Conservation (phyloP, 2,113 vertebrate genomes). For the Stegostoma tigrinum region DNA sequence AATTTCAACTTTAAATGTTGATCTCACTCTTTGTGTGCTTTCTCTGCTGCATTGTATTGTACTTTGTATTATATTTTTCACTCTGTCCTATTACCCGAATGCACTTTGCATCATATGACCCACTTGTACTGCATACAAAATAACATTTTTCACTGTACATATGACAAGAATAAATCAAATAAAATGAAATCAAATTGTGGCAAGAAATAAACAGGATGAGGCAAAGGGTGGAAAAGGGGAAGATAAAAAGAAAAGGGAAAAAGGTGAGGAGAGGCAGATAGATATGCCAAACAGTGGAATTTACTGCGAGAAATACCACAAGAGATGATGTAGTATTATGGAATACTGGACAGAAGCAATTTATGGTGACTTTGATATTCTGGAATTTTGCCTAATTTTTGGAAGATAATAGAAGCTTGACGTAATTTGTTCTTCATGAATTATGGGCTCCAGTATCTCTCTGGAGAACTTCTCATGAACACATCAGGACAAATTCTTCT, state of each 20-base stretch:
- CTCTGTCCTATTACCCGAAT: too few relatives aligned
- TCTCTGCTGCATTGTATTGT: too few relatives aligned
- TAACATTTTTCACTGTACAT: too few relatives aligned
- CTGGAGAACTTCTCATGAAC: background rate
- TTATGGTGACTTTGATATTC: background rate
- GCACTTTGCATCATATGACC: too few relatives aligned
- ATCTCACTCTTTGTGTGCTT: too few relatives aligned
- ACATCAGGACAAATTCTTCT: background rate
- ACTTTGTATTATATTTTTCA: too few relatives aligned
- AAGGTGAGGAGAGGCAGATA: background rate
- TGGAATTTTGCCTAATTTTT: background rate
- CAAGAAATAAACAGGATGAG: background rate
- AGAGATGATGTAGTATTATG: background rate
- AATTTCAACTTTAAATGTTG: too few relatives aligned
- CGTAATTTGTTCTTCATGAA: background rate
- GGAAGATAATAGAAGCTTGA: background rate
- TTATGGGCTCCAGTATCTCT: too few relatives aligned
- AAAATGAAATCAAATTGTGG: too few relatives aligned
- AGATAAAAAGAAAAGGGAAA: background rate
- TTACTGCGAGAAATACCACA: background rate
- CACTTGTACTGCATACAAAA: too few relatives aligned
- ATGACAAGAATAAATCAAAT: too few relatives aligned
- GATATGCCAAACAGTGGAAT: background rate
- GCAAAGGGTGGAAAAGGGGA: background rate
- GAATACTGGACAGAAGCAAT: background rate